Conservation (phyloP, 2,888 invertebrate genomes). For the Nemotelus nigrinus region DNA sequence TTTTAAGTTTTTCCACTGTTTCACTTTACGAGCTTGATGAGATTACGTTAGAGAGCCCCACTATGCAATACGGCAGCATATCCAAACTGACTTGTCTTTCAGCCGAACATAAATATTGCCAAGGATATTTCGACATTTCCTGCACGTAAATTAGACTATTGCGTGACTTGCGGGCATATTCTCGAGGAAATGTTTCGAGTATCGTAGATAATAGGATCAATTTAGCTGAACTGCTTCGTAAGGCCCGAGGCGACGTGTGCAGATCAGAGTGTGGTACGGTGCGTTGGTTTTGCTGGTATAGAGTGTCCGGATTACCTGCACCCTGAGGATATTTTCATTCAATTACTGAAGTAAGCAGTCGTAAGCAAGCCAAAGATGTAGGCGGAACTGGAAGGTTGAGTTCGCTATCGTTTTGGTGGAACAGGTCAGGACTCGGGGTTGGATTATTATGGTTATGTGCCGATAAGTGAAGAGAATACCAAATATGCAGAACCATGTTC, state of each 20-base stretch:
- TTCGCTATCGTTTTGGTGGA: neutral
- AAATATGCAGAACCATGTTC: no score
- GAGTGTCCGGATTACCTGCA: conserved; percentile 15
- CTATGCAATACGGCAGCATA: neutral
- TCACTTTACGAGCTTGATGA: neutral
- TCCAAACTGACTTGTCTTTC: neutral
- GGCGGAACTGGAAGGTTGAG: neutral
- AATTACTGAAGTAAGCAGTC: conserved; percentile 8
- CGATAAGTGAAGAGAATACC: neutral
- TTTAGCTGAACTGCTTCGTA: conserved; percentile 31
- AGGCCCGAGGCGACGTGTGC: conserved; percentile 1
- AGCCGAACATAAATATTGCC: conserved; percentile 38
- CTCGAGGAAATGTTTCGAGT: conserved; percentile 35
- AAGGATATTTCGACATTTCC: conserved; percentile 46
- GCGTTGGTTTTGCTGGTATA: neutral
- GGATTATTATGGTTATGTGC: neutral
- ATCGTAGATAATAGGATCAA: conserved; percentile 47
- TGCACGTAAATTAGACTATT: conserved; percentile 45
- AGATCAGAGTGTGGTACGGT: neutral
- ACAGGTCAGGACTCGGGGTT: neutral
- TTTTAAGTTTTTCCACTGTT: conserved; percentile 16
- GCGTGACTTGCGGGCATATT: conserved; percentile 46
- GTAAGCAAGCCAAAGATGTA: neutral
- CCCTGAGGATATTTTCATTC: conserved; percentile 33
- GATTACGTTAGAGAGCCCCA: no score